These are phyloP conservation scores for Leptobrachium ailaonicum DNA, from an alignment of 2,113 vertebrate species.

Conservation along the genomic window DNA sequence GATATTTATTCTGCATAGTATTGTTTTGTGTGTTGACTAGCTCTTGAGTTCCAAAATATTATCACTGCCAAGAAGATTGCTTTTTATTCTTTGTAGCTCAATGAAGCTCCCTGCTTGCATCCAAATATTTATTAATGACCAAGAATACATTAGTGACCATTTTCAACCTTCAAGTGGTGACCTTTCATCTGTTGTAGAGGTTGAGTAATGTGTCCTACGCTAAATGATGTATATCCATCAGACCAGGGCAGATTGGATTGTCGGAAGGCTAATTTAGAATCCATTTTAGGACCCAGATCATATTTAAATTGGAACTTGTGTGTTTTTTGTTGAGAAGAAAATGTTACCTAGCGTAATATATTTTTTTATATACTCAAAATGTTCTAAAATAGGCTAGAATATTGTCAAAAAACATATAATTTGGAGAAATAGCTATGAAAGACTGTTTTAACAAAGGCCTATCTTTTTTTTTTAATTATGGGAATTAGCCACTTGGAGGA, in stretches of 20 bases:
- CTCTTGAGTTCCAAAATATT: background rate
- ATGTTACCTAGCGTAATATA: too few species aligned
- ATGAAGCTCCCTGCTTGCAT: background rate
- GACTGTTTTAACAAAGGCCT: too few species aligned
- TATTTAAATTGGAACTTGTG: too few species aligned
- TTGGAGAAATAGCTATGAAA: too few species aligned
- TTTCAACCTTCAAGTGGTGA: background rate
- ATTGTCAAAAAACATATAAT: too few species aligned
- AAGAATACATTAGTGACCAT: background rate
- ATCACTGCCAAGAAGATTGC: background rate
- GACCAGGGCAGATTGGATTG: background rate
- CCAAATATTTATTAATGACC: background rate
- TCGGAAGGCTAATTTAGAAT: background rate
- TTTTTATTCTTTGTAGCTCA: background rate
- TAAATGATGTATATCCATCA: background rate
- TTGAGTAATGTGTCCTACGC: background rate
- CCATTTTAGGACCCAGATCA: background rate
- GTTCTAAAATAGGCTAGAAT: too few species aligned
- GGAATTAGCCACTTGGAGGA: too few species aligned
- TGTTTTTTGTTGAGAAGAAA: too few species aligned
- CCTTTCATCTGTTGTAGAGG: background rate
- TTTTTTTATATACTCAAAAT: too few species aligned
- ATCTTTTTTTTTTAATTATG: too few species aligned
- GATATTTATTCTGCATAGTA: too few species aligned
- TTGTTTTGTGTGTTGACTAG: background rate